These are phyloP conservation scores for Phaonia tiefii DNA, from an alignment of 2,888 invertebrate genomes.

Conservation along the genomic window DNA sequence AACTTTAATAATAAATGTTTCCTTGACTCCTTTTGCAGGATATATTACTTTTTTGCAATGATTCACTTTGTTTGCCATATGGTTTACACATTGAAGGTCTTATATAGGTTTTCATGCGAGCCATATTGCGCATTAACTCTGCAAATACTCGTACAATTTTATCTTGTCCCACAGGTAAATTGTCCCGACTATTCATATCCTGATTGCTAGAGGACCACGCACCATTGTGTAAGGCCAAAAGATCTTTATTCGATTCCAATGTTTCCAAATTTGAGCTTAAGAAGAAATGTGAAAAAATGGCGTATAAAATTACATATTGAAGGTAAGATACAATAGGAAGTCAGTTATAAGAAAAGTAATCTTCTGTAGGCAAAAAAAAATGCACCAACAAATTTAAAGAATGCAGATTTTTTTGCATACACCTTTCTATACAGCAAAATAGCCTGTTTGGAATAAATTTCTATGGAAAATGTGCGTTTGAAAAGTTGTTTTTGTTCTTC, in stretches of 20 bases:
- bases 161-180: constrained; percentile 86
- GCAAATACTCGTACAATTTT: constrained; percentile 92
- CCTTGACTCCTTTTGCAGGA: background rate
- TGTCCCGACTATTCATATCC: constrained; percentile 73
- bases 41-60: constrained; percentile 90
- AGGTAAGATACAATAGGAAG: too few relatives aligned
- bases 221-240: constrained; percentile 86
- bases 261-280: constrained; percentile 79
- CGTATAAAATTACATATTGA: too few relatives aligned
- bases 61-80: constrained; percentile 94
- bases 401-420: too few relatives aligned
- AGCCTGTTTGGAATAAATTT: too few relatives aligned
- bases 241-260: constrained; percentile 83
- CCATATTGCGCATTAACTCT: constrained; percentile 93
- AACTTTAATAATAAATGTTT: background rate
- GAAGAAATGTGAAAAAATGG: background rate
- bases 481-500: too few relatives aligned
- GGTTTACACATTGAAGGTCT: constrained; percentile 95
- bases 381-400: too few relatives aligned
- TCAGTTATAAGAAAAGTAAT: too few relatives aligned
- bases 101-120: constrained; percentile 93
- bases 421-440: too few relatives aligned
- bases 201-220: constrained; percentile 82
- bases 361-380: too few relatives aligned
- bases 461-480: too few relatives aligned